Conservation (phyloP, 2,797 vertebrate genomes). For the Gymnopithys bicolor region DNA sequence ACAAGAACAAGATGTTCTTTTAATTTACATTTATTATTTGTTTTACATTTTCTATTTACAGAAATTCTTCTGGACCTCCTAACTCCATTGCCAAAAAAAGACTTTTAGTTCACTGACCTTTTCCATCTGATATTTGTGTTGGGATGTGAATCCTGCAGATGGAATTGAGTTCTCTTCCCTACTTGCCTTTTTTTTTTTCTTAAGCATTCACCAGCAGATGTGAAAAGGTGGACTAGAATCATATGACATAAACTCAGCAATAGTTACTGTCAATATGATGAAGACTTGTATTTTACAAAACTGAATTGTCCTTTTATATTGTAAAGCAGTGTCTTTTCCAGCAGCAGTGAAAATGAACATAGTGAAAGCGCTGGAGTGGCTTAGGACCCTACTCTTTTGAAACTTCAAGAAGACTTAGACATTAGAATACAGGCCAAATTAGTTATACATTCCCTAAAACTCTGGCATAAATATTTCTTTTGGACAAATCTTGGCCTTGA, state of each 20-base stretch:
- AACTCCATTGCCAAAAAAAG: not conserved
- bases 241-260: not conserved
- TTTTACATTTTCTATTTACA: conserved; percentile 15
- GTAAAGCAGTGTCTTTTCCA: not conserved
- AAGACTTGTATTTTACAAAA: not conserved
- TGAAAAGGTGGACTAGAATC: not conserved
- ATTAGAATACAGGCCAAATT: not conserved
- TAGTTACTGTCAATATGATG: not conserved
- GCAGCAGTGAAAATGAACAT: not conserved
- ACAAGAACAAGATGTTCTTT: not conserved
- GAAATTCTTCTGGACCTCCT: conserved; percentile 13
- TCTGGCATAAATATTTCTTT: not conserved
- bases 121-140: not conserved
- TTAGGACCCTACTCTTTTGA: not conserved
- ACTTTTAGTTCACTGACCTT: not conserved
- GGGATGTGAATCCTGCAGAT: not conserved
- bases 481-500: not conserved
- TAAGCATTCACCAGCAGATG: not conserved
- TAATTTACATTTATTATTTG: not conserved
- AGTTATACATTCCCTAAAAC: not conserved
- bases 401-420: not conserved
- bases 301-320: not conserved
- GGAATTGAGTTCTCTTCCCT: not conserved
- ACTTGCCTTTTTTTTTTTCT: not conserved
- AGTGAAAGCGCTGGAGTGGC: not conserved